Conservation (phyloP, 2,113 vertebrate genomes). For the Apus apus region DNA sequence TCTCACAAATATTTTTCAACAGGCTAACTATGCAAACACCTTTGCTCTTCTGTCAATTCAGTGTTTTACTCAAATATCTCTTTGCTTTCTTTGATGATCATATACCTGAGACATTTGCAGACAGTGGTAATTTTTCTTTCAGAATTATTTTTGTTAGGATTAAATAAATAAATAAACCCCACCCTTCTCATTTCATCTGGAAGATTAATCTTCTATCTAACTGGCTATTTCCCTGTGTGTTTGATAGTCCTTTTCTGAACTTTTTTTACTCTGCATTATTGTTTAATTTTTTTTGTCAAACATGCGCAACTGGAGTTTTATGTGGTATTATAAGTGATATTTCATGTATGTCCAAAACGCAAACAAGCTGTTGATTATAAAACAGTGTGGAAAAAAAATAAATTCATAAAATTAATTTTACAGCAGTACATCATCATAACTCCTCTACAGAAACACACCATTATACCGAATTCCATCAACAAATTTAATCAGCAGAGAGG, state of each 20-base stretch:
- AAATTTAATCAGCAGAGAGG: not conserved
- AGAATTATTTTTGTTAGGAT: not conserved
- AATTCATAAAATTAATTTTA: not conserved
- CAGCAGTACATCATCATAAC: not conserved
- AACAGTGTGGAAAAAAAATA: not conserved
- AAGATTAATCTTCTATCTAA: not conserved
- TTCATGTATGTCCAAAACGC: not conserved
- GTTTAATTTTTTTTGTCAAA: not conserved
- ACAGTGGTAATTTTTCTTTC: not conserved
- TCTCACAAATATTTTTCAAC: not conserved
- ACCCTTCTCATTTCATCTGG: not conserved
- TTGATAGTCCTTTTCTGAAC: not conserved
- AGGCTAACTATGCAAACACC: not conserved
- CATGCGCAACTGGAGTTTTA: not conserved
- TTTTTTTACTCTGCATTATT: not conserved
- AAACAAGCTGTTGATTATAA: not conserved
- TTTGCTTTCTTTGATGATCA: not conserved
- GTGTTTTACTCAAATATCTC: not conserved
- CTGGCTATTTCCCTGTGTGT: not conserved
- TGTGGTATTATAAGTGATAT: not conserved
- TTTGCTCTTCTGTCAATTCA: not conserved
- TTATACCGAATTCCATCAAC: not conserved
- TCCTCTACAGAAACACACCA: not conserved
- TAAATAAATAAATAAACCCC: not conserved
- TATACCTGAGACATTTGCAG: not conserved